phyloP scores from a whole-genome alignment of 2,888 invertebrate species.

The Chouioia cunea region DNA sequence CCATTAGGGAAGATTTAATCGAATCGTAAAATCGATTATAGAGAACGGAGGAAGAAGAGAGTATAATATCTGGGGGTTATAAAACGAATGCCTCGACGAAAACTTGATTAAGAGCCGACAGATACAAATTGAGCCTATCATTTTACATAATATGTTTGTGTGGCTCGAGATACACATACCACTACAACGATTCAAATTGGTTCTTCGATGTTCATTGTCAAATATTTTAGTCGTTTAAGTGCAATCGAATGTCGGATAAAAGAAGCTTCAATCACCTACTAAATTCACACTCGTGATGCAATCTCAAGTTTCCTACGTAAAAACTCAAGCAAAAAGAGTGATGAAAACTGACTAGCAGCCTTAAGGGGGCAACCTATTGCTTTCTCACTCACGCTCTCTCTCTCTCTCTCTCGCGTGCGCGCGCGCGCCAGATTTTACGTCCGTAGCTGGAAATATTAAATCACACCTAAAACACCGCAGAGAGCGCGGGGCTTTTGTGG shows the following conservation, averaged over 20 bases:
- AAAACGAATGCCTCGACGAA: slow-evolving; percentile 30
- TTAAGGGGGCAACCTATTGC: too few species aligned
- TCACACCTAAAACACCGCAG: slow-evolving; percentile 64
- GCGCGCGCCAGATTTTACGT: slow-evolving; percentile 62
- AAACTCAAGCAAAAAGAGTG: too few species aligned
- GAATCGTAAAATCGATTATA: slow-evolving; percentile 37
- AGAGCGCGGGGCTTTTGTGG: slow-evolving; percentile 58
- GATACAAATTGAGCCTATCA: slow-evolving; percentile 40
- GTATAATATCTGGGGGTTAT: neutral
- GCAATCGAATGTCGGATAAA: slow-evolving; percentile 11
- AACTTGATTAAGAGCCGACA: slow-evolving; percentile 42
- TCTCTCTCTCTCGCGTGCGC: too few species aligned
- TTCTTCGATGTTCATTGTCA: slow-evolving; percentile 15
- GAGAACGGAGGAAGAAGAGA: slow-evolving; percentile 5
- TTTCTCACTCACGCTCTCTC: slow-evolving; percentile 47
- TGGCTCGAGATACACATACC: too few species aligned
- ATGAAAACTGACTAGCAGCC: too few species aligned
- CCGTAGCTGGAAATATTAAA: slow-evolving; percentile 68
- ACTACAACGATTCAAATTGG: slow-evolving; percentile 33
- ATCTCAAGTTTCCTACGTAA: too few species aligned
- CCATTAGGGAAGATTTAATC: slow-evolving; percentile 23
- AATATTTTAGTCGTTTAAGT: too few species aligned
- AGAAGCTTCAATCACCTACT: neutral
- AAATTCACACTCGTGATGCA: too few species aligned
- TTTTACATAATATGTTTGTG: slow-evolving; percentile 24